Conservation (phyloP, 2,113 vertebrate species). For the Psittacula cyanocephala region DNA sequence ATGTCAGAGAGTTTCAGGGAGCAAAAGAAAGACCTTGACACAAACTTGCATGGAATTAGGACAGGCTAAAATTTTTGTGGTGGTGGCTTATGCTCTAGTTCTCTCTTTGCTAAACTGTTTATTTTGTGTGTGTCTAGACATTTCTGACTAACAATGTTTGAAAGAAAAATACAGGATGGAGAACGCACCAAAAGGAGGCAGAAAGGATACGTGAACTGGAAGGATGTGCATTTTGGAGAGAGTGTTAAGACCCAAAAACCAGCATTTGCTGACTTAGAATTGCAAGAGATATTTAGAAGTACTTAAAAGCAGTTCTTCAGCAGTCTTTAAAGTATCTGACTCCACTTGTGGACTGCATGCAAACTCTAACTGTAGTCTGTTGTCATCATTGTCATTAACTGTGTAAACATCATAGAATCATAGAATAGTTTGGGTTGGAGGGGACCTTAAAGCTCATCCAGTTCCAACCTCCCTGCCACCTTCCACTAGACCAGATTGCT, state of each 20-base stretch:
- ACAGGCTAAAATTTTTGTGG: background rate
- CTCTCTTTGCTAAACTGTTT: background rate
- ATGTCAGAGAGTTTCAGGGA: background rate
- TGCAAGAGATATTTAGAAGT: background rate
- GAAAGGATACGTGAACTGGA: background rate
- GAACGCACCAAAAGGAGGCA: background rate
- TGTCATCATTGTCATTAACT: background rate
- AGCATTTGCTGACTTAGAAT: background rate
- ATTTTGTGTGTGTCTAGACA: background rate
- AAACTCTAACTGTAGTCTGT: background rate
- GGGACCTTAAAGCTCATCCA: background rate
- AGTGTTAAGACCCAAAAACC: background rate
- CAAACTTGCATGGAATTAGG: background rate
- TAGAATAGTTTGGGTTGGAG: background rate
- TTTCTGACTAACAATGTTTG: background rate
- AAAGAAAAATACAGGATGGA: background rate
- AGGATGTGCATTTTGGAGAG: background rate
- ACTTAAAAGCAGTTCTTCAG: background rate
- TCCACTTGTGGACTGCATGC: background rate
- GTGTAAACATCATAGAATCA: background rate
- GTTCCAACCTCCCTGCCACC: background rate
- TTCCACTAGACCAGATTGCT: background rate
- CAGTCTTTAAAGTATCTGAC: background rate
- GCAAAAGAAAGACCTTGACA: background rate
- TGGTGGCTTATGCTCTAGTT: background rate